A percentile compares a stretch with the other conserved stretches of the same genome.
Conservation (phyloP, 30 jellyfish, hydroid and myxozoan species). For the Aurelia sp. region DNA sequence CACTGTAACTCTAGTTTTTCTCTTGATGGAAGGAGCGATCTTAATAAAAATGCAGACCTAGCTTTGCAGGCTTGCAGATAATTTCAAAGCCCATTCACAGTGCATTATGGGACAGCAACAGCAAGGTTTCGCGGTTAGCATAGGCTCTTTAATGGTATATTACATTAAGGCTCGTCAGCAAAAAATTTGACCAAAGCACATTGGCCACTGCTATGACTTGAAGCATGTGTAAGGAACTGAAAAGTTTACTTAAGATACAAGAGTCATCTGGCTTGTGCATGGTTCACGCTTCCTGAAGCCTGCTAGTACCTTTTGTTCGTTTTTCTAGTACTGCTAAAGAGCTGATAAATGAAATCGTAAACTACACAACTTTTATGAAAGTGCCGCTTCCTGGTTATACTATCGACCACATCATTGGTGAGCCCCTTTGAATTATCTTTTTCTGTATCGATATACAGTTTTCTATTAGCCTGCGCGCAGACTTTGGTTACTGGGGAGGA, state of each 20-base stretch:
- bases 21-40: no score
- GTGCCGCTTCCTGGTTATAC: conserved; percentile 65
- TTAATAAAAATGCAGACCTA: no score
- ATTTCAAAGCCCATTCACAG: no score
- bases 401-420: conserved; percentile 47
- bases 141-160: no score
- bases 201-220: no score
- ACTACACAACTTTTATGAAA: conserved; percentile 40
- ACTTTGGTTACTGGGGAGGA: no score
- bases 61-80: no score
- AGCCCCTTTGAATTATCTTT: neutral
- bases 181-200: no score
- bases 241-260: neutral
- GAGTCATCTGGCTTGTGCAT: neutral
- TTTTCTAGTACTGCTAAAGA: conserved; percentile 75
- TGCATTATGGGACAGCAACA: no score
- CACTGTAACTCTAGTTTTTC: no score
- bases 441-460: neutral
- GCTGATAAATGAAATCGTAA: conserved; percentile 73
- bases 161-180: no score
- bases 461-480: neutral
- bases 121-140: no score
- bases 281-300: neutral
- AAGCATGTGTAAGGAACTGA: neutral
- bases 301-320: neutral